Conservation (phyloP, 1,140 invertebrate genomes). For the Apocrypta bakeri region DNA sequence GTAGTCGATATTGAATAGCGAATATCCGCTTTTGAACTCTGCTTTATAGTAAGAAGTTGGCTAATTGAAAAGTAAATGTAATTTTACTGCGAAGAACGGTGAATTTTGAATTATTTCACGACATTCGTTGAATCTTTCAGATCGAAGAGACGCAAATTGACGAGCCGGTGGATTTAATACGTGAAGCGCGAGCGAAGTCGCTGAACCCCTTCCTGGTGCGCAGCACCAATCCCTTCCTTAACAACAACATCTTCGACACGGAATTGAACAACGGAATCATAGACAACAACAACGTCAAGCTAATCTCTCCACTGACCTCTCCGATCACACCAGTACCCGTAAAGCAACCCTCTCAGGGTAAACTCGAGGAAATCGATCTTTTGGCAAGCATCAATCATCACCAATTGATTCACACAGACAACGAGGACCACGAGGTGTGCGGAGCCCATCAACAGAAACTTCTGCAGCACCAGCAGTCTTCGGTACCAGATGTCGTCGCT, state of each 20-base stretch:
- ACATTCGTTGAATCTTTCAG: constrained; percentile 54
- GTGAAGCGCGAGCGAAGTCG: constrained; percentile 64
- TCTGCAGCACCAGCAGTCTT: constrained; percentile 50
- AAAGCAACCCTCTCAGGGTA: constrained; percentile 58
- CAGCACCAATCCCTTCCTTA: constrained; percentile 15
- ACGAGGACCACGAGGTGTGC: constrained; percentile 57
- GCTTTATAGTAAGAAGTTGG: too few species aligned
- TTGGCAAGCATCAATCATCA: constrained; percentile 64
- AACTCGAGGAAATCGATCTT: constrained; percentile 71
- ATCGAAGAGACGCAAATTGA: constrained; percentile 63
- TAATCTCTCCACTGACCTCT: constrained; percentile 44
- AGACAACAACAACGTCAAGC: constrained; percentile 52
- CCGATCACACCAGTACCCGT: constrained; percentile 60
- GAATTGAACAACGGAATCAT: background rate
- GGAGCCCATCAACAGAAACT: constrained; percentile 40
- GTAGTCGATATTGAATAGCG: too few species aligned
- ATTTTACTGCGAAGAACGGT: background rate
- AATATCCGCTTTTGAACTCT: too few species aligned
- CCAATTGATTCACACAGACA: background rate
- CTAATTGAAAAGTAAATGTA: background rate
- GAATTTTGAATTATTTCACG: background rate
- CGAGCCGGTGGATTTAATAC: constrained; percentile 69
- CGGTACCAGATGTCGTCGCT: constrained; percentile 69
- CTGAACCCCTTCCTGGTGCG: constrained; percentile 5
- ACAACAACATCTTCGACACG: constrained; percentile 15